These are phyloP conservation scores for Pectinophora gossypiella DNA, from an alignment of 1,140 invertebrate species.

Conservation along the genomic window DNA sequence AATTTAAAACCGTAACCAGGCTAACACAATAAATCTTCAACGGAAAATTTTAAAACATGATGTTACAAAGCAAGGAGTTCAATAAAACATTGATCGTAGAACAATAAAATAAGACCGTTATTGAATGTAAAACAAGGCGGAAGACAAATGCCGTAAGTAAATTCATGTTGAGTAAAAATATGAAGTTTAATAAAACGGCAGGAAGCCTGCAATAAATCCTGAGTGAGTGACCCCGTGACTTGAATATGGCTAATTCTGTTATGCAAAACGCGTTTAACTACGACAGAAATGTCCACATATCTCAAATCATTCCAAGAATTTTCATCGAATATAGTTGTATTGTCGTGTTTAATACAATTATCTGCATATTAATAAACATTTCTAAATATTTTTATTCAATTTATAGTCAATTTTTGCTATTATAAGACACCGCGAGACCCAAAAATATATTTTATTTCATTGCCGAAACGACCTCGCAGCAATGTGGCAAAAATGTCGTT, in stretches of 20 bases:
- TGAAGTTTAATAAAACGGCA: constrained; percentile 58
- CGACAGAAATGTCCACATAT: constrained; percentile 27
- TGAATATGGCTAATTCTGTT: constrained; percentile 55
- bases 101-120: constrained; percentile 1
- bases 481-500: constrained; percentile 71
- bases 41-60: no score
- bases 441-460: neutral
- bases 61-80: no score
- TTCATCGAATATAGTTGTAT: no score
- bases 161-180: constrained; percentile 45
- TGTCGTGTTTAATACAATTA: no score
- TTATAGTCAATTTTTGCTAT: no score
- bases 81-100: no score
- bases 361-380: no score
- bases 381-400: no score
- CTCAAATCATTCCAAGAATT: neutral
- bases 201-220: constrained; percentile 64
- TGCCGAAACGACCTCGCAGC: constrained; percentile 23
- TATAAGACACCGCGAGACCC: neutral
- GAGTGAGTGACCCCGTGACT: constrained; percentile 65
- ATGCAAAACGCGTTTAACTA: constrained; percentile 53
- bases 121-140: constrained; percentile 23
- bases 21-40: constrained; percentile 16
- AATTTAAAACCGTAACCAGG: constrained; percentile 14
- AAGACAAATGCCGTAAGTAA: constrained; percentile 25